phyloP scores from a whole-genome alignment of 2,888 invertebrate species.

The Phalera bucephala region DNA sequence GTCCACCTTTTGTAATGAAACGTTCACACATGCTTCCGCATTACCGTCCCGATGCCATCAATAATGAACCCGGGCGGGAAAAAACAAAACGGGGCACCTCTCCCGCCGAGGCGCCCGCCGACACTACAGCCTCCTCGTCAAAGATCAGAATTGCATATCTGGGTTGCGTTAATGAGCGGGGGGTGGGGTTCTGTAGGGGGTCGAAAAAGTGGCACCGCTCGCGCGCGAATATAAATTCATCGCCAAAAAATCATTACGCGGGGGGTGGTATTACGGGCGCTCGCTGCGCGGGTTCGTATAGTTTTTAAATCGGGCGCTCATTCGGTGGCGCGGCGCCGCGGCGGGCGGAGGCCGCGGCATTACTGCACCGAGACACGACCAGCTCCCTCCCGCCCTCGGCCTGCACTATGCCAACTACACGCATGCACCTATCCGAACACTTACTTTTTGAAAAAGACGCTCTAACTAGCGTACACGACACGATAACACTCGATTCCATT shows the following conservation, averaged over 20 bases:
- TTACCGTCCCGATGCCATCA: slow-evolving; percentile 83
- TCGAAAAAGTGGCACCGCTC: slow-evolving; percentile 84
- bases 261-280: slow-evolving; percentile 87
- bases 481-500: neutral
- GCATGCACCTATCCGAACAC: slow-evolving; percentile 53
- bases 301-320: slow-evolving; percentile 82
- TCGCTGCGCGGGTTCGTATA: slow-evolving; percentile 79
- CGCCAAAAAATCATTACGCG: slow-evolving; percentile 95
- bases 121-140: slow-evolving; percentile 84
- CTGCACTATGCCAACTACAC: slow-evolving; percentile 56
- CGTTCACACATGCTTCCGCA: slow-evolving; percentile 83
- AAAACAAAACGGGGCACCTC: slow-evolving; percentile 81
- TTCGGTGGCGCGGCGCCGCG: slow-evolving; percentile 76
- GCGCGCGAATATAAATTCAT: slow-evolving; percentile 89
- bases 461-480: neutral
- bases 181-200: slow-evolving; percentile 68
- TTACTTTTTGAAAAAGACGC: neutral
- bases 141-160: slow-evolving; percentile 87
- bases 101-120: slow-evolving; percentile 80
- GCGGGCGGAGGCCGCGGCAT: slow-evolving; percentile 64
- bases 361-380: slow-evolving; percentile 40
- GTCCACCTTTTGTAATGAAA: slow-evolving; percentile 83
- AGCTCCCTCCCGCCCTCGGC: slow-evolving; percentile 39
- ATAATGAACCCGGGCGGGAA: slow-evolving; percentile 84
- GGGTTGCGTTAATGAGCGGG: slow-evolving; percentile 85